Conservation (phyloP, 2,113 vertebrate genomes). For the Macroglossus sobrinus region DNA sequence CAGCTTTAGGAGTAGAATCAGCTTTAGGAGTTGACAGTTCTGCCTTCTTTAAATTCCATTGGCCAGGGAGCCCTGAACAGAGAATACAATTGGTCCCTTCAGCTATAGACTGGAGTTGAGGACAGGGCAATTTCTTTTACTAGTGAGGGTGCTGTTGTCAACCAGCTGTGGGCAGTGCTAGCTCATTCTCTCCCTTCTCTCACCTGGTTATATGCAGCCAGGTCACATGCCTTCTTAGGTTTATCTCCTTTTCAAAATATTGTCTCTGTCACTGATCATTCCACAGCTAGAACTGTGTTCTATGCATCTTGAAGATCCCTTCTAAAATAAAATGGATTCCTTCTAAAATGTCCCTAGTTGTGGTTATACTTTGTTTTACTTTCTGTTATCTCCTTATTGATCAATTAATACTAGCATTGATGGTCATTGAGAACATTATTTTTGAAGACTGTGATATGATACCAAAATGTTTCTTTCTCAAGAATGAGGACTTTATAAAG, state of each 20-base stretch:
- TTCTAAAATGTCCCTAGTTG: neutral
- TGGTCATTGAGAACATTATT: neutral
- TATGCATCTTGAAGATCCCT: neutral
- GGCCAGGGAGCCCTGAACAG: neutral
- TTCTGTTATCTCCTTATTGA: neutral
- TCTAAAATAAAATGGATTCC: constrained; percentile 6
- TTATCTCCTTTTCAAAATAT: neutral
- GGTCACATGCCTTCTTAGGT: neutral
- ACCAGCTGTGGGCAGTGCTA: neutral
- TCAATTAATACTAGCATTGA: neutral
- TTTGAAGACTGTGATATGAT: neutral
- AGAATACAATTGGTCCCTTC: neutral
- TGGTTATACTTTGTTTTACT: neutral
- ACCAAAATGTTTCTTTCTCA: neutral
- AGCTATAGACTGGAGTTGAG: neutral
- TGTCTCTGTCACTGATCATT: neutral
- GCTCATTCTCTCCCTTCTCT: neutral
- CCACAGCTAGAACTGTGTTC: neutral
- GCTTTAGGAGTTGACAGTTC: neutral
- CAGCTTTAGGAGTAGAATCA: neutral
- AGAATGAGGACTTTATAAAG: neutral
- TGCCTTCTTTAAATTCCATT: neutral
- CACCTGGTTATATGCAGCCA: neutral
- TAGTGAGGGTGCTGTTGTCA: neutral
- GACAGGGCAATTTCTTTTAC: neutral